Conservation (phyloP, 2,113 vertebrate species). For the Poeciliopsis occidentalis region DNA sequence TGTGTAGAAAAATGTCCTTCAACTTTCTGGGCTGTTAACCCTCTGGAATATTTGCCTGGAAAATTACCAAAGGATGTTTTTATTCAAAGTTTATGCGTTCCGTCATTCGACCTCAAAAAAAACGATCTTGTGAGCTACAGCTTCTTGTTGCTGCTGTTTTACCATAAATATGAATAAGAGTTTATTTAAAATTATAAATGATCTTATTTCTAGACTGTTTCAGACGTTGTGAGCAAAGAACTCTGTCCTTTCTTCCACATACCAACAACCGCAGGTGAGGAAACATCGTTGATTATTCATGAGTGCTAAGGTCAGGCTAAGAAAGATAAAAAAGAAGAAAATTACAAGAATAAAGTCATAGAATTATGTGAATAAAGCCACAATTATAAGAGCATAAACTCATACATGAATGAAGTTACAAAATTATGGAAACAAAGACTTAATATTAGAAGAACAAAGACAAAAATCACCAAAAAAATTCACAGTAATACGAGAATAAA, state of each 20-base stretch:
- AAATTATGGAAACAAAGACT: no score
- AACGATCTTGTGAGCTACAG: conserved; percentile 45
- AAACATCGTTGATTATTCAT: not conserved
- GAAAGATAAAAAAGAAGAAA: no score
- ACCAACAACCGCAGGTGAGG: conserved; percentile 80
- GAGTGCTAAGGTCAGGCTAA: no score
- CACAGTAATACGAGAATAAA: no score
- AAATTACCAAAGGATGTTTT: not conserved
- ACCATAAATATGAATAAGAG: not conserved
- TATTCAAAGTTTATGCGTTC: conserved; percentile 72
- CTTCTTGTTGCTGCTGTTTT: not conserved
- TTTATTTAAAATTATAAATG: not conserved
- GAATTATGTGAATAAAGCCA: no score
- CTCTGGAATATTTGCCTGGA: accelerated
- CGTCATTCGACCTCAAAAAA: conserved; percentile 66
- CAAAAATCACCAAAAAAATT: no score
- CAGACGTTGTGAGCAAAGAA: conserved; percentile 70
- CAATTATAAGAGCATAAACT: no score
- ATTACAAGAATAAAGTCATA: no score
- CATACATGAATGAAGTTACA: no score
- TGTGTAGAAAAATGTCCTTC: conserved; percentile 83
- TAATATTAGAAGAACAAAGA: no score
- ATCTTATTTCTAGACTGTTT: conserved; percentile 63
- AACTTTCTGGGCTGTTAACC: not conserved
- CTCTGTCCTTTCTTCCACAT: conserved; percentile 81